Percentiles rank a stretch among this genome's conserved stretches.
Evolutionary conservation across 2,113 vertebrate species (phyloP).

Genomic region (Ciconia stormi): DNA sequence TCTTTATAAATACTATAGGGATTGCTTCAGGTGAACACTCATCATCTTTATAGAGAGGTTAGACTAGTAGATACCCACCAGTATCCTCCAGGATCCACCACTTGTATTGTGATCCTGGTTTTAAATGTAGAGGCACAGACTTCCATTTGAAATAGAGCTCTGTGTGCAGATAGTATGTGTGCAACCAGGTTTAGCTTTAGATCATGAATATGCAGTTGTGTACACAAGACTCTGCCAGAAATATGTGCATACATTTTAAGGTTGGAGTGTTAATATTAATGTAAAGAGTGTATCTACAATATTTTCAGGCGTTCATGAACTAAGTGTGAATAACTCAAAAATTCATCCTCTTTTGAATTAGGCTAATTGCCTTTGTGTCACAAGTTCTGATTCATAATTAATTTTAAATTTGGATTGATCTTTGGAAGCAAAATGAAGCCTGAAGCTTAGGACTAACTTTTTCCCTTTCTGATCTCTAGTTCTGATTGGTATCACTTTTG

Average conservation of each 20-base stretch:
- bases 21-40: not conserved
- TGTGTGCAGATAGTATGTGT: rapidly evolving
- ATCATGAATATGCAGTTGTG: not conserved
- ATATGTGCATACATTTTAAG: not conserved
- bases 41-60: not conserved
- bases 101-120: not conserved
- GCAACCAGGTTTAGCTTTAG: not conserved
- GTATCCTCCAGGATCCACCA: not conserved
- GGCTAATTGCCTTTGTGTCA: not conserved
- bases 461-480: not conserved
- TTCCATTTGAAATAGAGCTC: not conserved
- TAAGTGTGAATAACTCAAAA: not conserved
- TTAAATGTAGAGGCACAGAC: not conserved
- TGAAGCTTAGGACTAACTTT: not conserved
- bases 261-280: not conserved
- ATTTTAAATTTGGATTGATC: not conserved
- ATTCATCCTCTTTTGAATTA: not conserved
- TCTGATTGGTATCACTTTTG: not conserved
- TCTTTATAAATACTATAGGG: not conserved
- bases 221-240: not conserved
- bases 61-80: not conserved
- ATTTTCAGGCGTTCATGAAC: not conserved
- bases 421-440: not conserved
- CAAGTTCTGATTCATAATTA: not conserved
- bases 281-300: not conserved